Evolutionary conservation across 2,888 invertebrate genomes (phyloP).

Genomic region (Caradrina kadenii): DNA sequence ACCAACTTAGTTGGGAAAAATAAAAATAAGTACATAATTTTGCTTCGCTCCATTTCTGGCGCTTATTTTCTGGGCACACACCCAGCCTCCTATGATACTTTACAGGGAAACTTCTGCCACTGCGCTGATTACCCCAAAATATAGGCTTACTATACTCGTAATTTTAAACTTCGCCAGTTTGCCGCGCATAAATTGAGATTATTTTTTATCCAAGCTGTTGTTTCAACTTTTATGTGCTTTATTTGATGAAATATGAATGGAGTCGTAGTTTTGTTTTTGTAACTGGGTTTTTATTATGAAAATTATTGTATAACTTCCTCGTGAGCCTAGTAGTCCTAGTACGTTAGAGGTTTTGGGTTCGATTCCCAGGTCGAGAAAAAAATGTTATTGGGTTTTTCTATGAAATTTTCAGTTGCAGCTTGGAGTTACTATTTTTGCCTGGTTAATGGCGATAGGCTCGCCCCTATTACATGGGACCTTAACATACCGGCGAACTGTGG

Average conservation of each 20-base stretch:
- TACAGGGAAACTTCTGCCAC: conserved; percentile 61
- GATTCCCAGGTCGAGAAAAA: too few relatives aligned
- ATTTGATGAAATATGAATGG: conserved; percentile 63
- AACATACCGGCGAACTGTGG: too few relatives aligned
- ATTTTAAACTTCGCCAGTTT: conserved; percentile 68
- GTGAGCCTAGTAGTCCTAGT: too few relatives aligned
- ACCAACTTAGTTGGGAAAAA: conserved; percentile 30
- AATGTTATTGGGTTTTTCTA: too few relatives aligned
- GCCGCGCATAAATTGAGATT: conserved; percentile 66
- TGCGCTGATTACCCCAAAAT: conserved; percentile 66
- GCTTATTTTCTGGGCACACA: conserved; percentile 55
- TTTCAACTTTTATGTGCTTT: conserved; percentile 62
- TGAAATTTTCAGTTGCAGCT: too few relatives aligned
- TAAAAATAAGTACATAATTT: conserved; percentile 51
- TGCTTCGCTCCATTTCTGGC: conserved; percentile 42
- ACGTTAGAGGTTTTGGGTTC: too few relatives aligned
- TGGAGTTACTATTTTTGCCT: too few relatives aligned
- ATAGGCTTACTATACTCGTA: conserved; percentile 66
- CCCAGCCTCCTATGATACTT: conserved; percentile 64
- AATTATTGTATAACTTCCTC: too few relatives aligned
- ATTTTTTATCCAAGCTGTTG: conserved; percentile 67
- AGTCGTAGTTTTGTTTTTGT: conserved; percentile 43
- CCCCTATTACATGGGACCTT: too few relatives aligned
- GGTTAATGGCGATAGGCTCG: too few relatives aligned
- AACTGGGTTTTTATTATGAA: conserved; percentile 33